phyloP scores from a whole-genome alignment of 2,888 invertebrate genomes.

The Mythimna ferrago region DNA sequence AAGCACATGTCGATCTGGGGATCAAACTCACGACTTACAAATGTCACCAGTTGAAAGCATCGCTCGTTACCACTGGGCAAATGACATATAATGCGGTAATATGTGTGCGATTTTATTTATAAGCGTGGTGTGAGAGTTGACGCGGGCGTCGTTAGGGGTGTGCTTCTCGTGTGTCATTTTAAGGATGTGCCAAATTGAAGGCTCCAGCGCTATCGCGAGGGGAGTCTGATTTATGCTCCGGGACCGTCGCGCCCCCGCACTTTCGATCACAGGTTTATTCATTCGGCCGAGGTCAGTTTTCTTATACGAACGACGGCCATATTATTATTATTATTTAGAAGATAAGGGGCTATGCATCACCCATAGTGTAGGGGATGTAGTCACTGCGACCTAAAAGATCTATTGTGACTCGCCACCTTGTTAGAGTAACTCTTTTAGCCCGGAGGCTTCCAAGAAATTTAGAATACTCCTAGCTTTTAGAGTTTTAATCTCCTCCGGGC shows the following conservation, averaged over 20 bases:
- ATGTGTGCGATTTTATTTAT: slow-evolving; percentile 72
- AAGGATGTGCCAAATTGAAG: slow-evolving; percentile 91
- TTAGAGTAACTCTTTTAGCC: no score
- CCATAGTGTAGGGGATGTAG: no score
- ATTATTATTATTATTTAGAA: no score
- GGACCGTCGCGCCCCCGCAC: slow-evolving; percentile 78
- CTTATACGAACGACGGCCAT: slow-evolving; percentile 75
- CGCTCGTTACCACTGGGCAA: slow-evolving; percentile 53
- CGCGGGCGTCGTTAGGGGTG: slow-evolving; percentile 86
- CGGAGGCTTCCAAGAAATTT: no score
- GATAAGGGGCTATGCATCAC: no score
- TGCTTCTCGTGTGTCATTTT: slow-evolving; percentile 90
- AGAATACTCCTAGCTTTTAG: no score
- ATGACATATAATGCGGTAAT: slow-evolving; percentile 66
- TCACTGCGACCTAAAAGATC: no score
- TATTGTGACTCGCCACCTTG: no score
- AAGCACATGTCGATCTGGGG: background rate
- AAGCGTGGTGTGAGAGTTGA: slow-evolving; percentile 80
- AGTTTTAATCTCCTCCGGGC: no score
- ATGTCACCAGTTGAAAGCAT: slow-evolving; percentile 30
- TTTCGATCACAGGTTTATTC: slow-evolving; percentile 88
- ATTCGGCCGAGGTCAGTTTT: slow-evolving; percentile 89
- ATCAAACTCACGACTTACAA: slow-evolving; percentile 31
- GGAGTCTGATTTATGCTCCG: slow-evolving; percentile 88
- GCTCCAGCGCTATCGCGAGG: slow-evolving; percentile 88